phyloP scores from a whole-genome alignment of 2,797 vertebrate genomes.

The Smutsia gigantea region DNA sequence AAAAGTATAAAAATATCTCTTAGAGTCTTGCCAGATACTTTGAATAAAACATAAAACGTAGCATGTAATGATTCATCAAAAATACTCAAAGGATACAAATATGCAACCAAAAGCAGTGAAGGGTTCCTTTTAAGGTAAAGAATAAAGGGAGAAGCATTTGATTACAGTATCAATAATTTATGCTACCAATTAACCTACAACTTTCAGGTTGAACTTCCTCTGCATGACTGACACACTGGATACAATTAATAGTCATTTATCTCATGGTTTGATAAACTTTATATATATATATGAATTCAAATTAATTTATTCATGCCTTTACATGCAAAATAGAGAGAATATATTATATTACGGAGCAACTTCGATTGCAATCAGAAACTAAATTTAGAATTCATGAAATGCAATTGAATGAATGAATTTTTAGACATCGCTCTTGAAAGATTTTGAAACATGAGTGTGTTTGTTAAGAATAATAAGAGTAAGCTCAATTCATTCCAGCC shows the following conservation, averaged over 20 bases:
- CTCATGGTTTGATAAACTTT: not conserved
- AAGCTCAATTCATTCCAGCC: not conserved
- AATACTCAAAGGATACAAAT: not conserved
- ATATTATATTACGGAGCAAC: not conserved
- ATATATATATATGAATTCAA: not conserved
- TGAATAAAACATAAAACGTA: not conserved
- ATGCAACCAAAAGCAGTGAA: not conserved
- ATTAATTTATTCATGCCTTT: not conserved
- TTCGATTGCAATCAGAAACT: not conserved
- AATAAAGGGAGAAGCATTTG: not conserved
- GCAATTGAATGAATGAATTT: not conserved
- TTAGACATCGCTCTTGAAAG: not conserved
- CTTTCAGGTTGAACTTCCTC: not conserved
- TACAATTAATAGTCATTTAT: not conserved
- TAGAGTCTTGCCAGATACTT: not conserved
- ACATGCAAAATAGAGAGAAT: not conserved
- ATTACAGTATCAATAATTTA: not conserved
- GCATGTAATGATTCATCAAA: slow-evolving; percentile 2
- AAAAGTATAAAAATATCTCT: not conserved
- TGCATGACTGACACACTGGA: not conserved
- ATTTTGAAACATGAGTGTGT: not conserved
- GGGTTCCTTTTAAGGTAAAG: not conserved
- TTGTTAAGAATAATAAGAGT: not conserved
- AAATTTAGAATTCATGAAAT: slow-evolving; percentile 7
- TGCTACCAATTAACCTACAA: not conserved